phyloP scores from a whole-genome alignment of 2,797 vertebrate species.

The Meriones psammophilus region DNA sequence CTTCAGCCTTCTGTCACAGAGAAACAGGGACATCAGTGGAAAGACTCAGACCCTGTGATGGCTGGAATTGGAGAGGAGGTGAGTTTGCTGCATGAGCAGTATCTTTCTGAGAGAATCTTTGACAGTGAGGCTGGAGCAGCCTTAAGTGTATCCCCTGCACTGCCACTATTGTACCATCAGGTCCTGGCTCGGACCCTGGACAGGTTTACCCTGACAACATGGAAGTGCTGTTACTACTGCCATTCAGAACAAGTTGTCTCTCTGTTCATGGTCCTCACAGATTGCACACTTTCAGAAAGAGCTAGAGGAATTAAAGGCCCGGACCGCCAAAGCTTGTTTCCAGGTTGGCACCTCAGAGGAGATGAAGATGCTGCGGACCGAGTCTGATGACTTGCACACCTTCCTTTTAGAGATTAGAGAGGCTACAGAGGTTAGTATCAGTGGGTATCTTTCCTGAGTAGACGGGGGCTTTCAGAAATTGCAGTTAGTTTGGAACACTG shows the following conservation, averaged over 20 bases:
- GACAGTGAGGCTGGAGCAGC: background rate
- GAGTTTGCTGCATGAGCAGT: slow-evolving; percentile 10
- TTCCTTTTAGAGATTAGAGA: slow-evolving; percentile 97
- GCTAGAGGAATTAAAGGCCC: slow-evolving; percentile 94
- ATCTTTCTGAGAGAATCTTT: slow-evolving; percentile 31
- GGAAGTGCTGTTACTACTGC: background rate
- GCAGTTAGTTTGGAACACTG: fast-evolving
- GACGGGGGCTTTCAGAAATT: background rate
- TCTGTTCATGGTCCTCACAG: slow-evolving; percentile 84
- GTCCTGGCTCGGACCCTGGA: fast-evolving
- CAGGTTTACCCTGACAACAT: too few species aligned
- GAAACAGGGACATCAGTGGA: slow-evolving; percentile 93
- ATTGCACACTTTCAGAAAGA: slow-evolving; percentile 98
- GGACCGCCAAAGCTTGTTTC: slow-evolving; percentile 92
- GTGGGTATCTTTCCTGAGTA: background rate
- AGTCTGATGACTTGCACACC: slow-evolving; percentile 92
- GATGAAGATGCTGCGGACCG: slow-evolving; percentile 93
- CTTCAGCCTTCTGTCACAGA: slow-evolving; percentile 87
- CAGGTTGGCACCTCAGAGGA: slow-evolving; percentile 93
- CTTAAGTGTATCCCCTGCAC: background rate
- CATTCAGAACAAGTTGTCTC: background rate
- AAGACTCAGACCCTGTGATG: slow-evolving; percentile 95
- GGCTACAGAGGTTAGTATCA: slow-evolving; percentile 93
- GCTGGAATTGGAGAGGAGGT: slow-evolving; percentile 97
- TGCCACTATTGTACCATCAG: fast-evolving